These are phyloP conservation scores for Catalaphyllia jardinei DNA, from an alignment of 64 coral and sea anemone genomes.

Conservation along the genomic window DNA sequence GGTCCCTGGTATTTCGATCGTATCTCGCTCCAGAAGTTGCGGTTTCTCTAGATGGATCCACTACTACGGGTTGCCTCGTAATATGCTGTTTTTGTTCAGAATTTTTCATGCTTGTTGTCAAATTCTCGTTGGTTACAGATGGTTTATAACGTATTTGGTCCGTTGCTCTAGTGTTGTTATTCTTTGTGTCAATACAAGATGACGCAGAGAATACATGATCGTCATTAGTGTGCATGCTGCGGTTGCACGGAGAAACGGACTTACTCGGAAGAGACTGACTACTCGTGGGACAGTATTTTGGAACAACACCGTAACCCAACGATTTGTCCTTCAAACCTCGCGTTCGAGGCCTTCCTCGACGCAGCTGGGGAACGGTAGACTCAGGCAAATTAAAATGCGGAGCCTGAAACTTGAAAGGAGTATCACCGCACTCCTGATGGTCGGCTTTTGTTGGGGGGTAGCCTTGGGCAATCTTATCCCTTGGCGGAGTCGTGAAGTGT, in stretches of 20 bases:
- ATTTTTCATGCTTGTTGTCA: background rate
- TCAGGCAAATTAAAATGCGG: background rate
- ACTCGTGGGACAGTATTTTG: background rate
- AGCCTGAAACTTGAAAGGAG: background rate
- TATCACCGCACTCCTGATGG: background rate
- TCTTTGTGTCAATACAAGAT: background rate
- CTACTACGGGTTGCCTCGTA: background rate
- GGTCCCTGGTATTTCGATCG: background rate
- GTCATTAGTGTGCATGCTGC: background rate
- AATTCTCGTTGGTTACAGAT: background rate
- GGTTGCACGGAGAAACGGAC: background rate
- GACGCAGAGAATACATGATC: background rate
- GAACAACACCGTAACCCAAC: background rate
- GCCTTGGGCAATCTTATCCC: background rate
- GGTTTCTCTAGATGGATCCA: background rate
- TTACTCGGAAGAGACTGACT: background rate
- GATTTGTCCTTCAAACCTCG: background rate
- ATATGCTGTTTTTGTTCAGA: background rate
- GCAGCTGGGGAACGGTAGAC: background rate
- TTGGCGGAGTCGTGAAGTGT: background rate
- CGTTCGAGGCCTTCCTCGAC: background rate
- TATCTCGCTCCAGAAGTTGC: background rate
- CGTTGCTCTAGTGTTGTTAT: background rate
- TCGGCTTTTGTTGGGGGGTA: background rate
- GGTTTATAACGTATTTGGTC: background rate